Percentiles rank a stretch among this genome's conserved stretches.
These are phyloP conservation scores for Torymus tubicola DNA, from an alignment of 2,888 invertebrate species.

Conservation along the genomic window DNA sequence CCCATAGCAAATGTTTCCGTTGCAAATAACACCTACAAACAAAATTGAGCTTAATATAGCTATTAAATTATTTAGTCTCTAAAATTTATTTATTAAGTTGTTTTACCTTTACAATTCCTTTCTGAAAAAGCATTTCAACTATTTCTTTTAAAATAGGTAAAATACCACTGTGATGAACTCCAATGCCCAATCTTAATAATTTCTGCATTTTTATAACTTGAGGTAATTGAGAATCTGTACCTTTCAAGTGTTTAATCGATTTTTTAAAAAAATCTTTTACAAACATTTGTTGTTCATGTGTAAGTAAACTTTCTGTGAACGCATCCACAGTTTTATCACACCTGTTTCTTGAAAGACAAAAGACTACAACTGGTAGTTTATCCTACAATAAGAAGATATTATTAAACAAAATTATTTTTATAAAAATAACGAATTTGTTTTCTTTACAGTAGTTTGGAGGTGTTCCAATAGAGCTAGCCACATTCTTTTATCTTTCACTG, in stretches of 20 bases:
- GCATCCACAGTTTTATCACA: slow-evolving; percentile 83
- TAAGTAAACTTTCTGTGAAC: slow-evolving; percentile 81
- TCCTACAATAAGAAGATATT: slow-evolving; percentile 72
- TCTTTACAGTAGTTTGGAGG: slow-evolving; percentile 81
- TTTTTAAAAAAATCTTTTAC: slow-evolving; percentile 91
- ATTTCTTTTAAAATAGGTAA: slow-evolving; percentile 99
- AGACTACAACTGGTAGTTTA: slow-evolving; percentile 94
- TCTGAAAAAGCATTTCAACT: slow-evolving; percentile 97
- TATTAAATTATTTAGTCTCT: slow-evolving; percentile 54
- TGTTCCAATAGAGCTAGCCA: slow-evolving; percentile 91
- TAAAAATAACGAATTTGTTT: background rate
- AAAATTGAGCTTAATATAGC: no score
- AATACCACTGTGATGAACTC: slow-evolving; percentile 98
- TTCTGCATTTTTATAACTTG: slow-evolving; percentile 87
- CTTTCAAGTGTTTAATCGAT: slow-evolving; percentile 87
- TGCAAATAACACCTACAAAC: slow-evolving; percentile 88
- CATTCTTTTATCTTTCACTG: slow-evolving; percentile 87
- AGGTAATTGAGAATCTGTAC: slow-evolving; percentile 91
- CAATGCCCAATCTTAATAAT: slow-evolving; percentile 90
- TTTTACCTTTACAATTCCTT: slow-evolving; percentile 89
- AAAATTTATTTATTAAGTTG: slow-evolving; percentile 65
- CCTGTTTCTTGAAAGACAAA: slow-evolving; percentile 92
- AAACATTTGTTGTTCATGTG: slow-evolving; percentile 88
- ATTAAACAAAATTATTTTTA: background rate
- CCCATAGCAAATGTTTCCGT: slow-evolving; percentile 99